Evolutionary conservation across 2,113 vertebrate genomes (phyloP).

Genomic region (Danio rerio): DNA sequence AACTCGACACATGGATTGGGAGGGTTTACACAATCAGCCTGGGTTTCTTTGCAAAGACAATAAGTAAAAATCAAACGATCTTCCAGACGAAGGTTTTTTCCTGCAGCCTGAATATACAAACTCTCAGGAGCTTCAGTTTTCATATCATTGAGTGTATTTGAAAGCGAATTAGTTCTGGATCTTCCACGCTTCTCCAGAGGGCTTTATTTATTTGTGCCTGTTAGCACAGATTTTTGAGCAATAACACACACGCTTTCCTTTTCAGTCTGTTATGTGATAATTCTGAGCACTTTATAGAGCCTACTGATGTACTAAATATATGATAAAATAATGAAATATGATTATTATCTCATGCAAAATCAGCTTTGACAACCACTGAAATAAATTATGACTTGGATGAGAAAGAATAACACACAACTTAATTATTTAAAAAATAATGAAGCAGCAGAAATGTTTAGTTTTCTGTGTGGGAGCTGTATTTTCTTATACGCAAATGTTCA

Average conservation of each 20-base stretch:
- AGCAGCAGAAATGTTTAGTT: background rate
- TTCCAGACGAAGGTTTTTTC: conserved; percentile 22
- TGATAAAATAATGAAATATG: too few species aligned
- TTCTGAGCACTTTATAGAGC: background rate
- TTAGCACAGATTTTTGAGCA: conserved; percentile 11
- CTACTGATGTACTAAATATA: background rate
- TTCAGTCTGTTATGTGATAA: background rate
- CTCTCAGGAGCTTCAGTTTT: conserved; percentile 35
- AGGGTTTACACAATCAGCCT: conserved; percentile 20
- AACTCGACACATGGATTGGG: background rate
- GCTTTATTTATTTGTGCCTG: conserved; percentile 37
- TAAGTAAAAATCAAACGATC: conserved; percentile 36
- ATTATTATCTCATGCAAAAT: background rate
- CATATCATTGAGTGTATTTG: conserved; percentile 37
- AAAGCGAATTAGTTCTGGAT: conserved; percentile 39
- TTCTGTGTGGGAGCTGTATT: background rate
- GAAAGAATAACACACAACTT: background rate
- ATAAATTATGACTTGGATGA: background rate
- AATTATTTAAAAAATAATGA: too few species aligned
- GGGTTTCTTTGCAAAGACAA: conserved; percentile 35
- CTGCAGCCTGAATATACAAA: conserved; percentile 30
- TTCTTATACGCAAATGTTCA: background rate
- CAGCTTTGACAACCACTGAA: background rate
- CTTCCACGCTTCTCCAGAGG: conserved; percentile 17
- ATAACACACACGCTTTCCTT: background rate